Evolutionary conservation across 2,888 invertebrate genomes (phyloP).

Genomic region (Lepidochitona cinerea): DNA sequence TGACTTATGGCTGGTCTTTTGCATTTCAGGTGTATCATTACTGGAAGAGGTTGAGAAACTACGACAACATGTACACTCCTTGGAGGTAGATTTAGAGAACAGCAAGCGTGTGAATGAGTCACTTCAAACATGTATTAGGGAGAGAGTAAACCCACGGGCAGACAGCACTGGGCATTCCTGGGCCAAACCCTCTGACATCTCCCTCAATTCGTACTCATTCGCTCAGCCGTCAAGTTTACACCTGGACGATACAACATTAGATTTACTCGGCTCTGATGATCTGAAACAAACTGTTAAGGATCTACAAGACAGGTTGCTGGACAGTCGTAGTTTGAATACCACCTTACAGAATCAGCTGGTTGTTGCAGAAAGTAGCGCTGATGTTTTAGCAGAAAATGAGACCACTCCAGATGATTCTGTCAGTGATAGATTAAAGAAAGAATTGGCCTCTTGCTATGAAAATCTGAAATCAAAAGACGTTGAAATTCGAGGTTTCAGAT

Average conservation of each 20-base stretch:
- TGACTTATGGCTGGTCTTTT: too few relatives aligned
- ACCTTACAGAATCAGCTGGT: slow-evolving; percentile 30
- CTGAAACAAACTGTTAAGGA: neutral
- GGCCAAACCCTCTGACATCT: neutral
- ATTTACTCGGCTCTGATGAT: neutral
- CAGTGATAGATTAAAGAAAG: neutral
- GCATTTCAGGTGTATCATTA: too few relatives aligned
- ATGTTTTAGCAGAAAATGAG: slow-evolving; percentile 32
- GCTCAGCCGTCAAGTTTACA: slow-evolving; percentile 10
- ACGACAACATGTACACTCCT: too few relatives aligned
- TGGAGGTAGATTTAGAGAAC: slow-evolving; percentile 25
- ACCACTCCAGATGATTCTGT: slow-evolving; percentile 21
- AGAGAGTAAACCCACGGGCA: slow-evolving; percentile 16
- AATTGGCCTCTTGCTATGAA: slow-evolving; percentile 6
- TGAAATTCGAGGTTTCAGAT: slow-evolving; percentile 29
- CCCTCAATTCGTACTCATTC: slow-evolving; percentile 2
- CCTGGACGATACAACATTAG: neutral
- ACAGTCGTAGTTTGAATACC: slow-evolving; percentile 14
- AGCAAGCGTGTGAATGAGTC: slow-evolving; percentile 19
- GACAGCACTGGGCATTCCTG: slow-evolving; percentile 21
- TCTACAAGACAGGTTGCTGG: neutral
- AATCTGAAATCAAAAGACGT: slow-evolving; percentile 17
- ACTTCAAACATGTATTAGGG: slow-evolving; percentile 22
- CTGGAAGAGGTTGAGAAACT: too few relatives aligned
- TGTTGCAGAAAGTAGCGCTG: slow-evolving; percentile 9